phyloP scores from a whole-genome alignment of 2,797 vertebrate genomes.

The Steatocranus sp. region DNA sequence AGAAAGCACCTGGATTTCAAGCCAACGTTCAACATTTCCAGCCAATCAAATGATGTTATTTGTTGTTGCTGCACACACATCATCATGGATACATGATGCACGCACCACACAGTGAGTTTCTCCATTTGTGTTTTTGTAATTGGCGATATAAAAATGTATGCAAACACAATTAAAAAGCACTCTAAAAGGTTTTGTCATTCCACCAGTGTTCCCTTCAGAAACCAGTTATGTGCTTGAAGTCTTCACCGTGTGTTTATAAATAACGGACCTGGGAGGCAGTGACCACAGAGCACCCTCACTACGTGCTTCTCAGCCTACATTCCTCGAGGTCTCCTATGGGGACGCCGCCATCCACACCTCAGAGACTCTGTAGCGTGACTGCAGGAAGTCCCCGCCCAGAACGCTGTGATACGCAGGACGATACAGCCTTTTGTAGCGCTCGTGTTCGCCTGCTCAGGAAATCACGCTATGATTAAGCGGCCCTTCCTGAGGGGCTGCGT shows the following conservation, averaged over 20 bases:
- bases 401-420: background rate
- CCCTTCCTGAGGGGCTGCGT: background rate
- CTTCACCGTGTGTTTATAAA: background rate
- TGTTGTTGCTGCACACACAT: background rate
- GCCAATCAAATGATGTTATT: background rate
- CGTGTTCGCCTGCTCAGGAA: slow-evolving; percentile 34
- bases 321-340: background rate
- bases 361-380: background rate
- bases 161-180: background rate
- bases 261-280: fast-evolving
- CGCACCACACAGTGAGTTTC: background rate
- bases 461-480: slow-evolving; percentile 33
- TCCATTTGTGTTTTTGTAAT: background rate
- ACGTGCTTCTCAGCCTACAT: background rate
- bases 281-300: background rate
- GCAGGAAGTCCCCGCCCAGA: slow-evolving; percentile 45
- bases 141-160: background rate
- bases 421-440: background rate
- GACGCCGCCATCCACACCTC: background rate
- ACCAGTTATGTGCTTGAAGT: background rate
- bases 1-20: fast-evolving
- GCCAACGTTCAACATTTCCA: background rate
- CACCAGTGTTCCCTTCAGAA: background rate
- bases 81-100: background rate
- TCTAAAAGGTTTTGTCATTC: background rate